Evolutionary conservation across 1,140 invertebrate genomes (phyloP).

Genomic region (Solenopsis fugax): DNA sequence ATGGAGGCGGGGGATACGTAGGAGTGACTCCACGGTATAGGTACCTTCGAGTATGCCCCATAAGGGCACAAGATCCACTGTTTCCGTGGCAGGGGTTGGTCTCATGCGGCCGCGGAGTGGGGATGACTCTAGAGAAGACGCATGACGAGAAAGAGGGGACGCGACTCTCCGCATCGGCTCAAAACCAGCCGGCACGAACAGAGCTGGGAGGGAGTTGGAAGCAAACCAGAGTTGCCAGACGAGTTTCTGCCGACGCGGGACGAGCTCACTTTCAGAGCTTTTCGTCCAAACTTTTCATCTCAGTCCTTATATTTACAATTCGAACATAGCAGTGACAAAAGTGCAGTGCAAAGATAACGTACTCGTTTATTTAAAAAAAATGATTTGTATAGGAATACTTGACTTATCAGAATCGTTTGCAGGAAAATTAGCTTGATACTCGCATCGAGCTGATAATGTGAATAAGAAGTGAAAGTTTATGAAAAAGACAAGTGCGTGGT

Average conservation of each 20-base stretch:
- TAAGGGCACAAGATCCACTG: conserved; percentile 78
- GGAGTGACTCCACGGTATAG: conserved; percentile 82
- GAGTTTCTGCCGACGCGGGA: conserved; percentile 83
- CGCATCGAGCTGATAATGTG: not conserved
- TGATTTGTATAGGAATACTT: not conserved
- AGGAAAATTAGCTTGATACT: not conserved
- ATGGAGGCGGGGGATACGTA: conserved; percentile 82
- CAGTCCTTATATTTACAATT: not conserved
- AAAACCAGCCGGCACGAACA: conserved; percentile 66
- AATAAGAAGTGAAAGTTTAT: conserved; percentile 32
- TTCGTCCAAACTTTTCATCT: conserved; percentile 26
- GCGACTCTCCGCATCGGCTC: conserved; percentile 59
- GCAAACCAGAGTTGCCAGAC: conserved; percentile 81
- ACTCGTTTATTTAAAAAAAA: not conserved
- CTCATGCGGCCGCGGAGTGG: conserved; percentile 77
- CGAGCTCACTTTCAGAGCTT: conserved; percentile 76
- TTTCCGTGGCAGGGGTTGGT: conserved; percentile 83
- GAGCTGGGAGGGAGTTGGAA: conserved; percentile 78
- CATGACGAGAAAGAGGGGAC: conserved; percentile 66
- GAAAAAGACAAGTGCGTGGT: conserved; percentile 26
- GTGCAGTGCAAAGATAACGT: conserved; percentile 13
- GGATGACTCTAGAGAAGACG: conserved; percentile 71
- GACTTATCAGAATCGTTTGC: not conserved
- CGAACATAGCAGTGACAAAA: conserved; percentile 35
- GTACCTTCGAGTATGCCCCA: conserved; percentile 77